Conservation (phyloP, 2,113 vertebrate genomes). For the Tragelaphus strepsiceros region DNA sequence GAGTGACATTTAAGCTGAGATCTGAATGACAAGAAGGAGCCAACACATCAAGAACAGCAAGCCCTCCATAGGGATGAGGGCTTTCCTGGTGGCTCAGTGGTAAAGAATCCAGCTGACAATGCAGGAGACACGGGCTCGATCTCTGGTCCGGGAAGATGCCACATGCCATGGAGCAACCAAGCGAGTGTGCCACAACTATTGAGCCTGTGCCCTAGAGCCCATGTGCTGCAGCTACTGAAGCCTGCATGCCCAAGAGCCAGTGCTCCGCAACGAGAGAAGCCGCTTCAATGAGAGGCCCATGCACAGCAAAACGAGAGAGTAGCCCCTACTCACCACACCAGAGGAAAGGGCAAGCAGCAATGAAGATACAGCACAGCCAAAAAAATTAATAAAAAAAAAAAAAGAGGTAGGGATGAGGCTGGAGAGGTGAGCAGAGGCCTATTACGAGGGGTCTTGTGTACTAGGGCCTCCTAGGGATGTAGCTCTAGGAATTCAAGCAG, state of each 20-base stretch:
- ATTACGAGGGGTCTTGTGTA: not conserved
- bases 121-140: not conserved
- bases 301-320: accelerated
- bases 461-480: not conserved
- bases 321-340: not conserved
- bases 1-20: not conserved
- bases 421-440: not conserved
- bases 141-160: not conserved
- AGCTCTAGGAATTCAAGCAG: not conserved
- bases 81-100: not conserved
- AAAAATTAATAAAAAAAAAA: not conserved
- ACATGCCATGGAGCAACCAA: not conserved
- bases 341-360: not conserved
- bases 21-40: not conserved
- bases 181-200: not conserved
- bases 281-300: not conserved
- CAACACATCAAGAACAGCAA: not conserved
- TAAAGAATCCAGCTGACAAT: not conserved
- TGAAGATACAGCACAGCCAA: not conserved
- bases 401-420: not conserved
- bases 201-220: not conserved
- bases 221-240: not conserved
- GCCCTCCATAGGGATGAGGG: not conserved
- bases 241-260: not conserved
- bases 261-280: not conserved